Evolutionary conservation across 2,888 invertebrate genomes (phyloP).

Genomic region (Saturnia japonica): DNA sequence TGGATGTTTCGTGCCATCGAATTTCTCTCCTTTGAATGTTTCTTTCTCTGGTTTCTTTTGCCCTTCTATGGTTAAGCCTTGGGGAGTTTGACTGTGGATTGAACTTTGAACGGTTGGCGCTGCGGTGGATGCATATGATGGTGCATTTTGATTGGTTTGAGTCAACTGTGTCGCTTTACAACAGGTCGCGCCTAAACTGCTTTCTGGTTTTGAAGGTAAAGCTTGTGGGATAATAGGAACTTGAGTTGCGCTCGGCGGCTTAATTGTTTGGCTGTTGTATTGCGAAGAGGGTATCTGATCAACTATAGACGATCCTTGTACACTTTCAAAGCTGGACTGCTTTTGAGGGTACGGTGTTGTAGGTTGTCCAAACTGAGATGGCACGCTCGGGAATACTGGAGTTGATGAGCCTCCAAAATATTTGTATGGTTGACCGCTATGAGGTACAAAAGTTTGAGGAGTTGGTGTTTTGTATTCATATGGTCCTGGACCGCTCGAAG

Average conservation of each 20-base stretch:
- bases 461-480: slow-evolving; percentile 4
- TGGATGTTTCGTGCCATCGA: slow-evolving; percentile 59
- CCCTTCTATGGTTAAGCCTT: not conserved
- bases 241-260: not conserved
- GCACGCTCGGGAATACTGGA: slow-evolving; percentile 12
- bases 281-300: not conserved
- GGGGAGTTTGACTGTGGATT: not conserved
- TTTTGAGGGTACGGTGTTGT: slow-evolving; percentile 13
- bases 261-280: slow-evolving; percentile 16
- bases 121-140: not conserved
- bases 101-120: not conserved
- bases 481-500: slow-evolving; percentile 12
- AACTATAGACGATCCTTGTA: not conserved
- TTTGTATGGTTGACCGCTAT: not conserved
- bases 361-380: slow-evolving; percentile 11
- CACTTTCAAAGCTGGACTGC: not conserved
- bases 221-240: slow-evolving; percentile 21
- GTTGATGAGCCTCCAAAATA: not conserved
- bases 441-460: not conserved
- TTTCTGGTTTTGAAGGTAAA: slow-evolving; percentile 25
- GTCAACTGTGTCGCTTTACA: slow-evolving; percentile 15
- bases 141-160: not conserved
- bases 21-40: slow-evolving; percentile 49
- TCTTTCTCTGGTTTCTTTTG: not conserved
- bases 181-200: slow-evolving; percentile 8